Conservation (phyloP, 2,113 vertebrate species). For the Misgurnus anguillicaudatus region DNA sequence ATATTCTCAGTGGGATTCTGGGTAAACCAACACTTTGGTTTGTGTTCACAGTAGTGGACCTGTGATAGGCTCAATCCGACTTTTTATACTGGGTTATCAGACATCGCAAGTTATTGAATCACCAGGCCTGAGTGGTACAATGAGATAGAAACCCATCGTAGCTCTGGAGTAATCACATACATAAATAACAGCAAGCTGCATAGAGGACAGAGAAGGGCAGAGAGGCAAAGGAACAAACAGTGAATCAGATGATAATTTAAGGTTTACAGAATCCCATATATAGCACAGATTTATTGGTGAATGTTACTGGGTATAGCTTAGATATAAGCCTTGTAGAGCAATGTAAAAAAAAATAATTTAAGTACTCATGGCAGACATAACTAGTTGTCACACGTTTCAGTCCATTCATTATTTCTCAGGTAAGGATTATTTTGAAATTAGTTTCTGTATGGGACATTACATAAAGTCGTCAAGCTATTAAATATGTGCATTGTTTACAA, state of each 20-base stretch:
- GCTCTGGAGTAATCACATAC: constrained; percentile 57
- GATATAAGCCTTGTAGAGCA: background rate
- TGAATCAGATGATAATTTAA: constrained; percentile 62
- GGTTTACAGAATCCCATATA: constrained; percentile 57
- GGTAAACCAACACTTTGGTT: background rate
- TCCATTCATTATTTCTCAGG: too few species aligned
- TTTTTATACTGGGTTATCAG: background rate
- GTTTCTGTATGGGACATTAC: background rate
- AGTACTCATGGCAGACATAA: too few species aligned
- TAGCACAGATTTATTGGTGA: constrained; percentile 56
- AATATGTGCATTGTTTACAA: background rate
- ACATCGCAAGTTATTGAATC: constrained; percentile 23
- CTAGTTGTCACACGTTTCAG: too few species aligned
- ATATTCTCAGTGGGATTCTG: background rate
- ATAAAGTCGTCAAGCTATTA: background rate
- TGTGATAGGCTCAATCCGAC: background rate
- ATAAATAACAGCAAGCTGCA: constrained; percentile 62
- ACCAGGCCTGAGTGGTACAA: constrained; percentile 41
- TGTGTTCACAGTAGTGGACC: background rate
- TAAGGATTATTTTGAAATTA: too few species aligned
- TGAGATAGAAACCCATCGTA: constrained; percentile 53
- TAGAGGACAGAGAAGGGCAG: constrained; percentile 66
- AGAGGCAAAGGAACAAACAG: constrained; percentile 59
- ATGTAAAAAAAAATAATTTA: background rate
- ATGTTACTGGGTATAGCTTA: constrained; percentile 38